Evolutionary conservation across 2,888 invertebrate genomes (phyloP), one percentile per base, ranked within the genome.

Genomic region (Monochamus alternatus): DNA sequence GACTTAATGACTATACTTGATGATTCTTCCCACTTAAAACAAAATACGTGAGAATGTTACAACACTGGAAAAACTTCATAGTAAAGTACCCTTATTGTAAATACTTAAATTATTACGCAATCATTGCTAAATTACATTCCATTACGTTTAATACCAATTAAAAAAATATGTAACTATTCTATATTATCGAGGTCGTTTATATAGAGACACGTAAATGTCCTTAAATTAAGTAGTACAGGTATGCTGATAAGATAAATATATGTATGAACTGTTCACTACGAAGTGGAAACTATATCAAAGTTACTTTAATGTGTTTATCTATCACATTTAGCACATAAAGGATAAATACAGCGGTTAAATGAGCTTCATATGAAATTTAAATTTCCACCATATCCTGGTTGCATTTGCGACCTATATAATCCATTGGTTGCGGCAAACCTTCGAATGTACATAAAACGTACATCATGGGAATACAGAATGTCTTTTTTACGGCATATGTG

Each of bases 401-500:
- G 9, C 47, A 47, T 47, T 47, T 47, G 47, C 9, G 47, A 47
- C 47, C 47, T 47, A 47, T 47, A 47, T 47, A 47, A 47, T 47
- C 47, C 47, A 47, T 47, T 47, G 47, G 47, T 47, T 47, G 47
- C 47, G 47, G 47, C 47, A 47, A 47, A 47, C 47, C 47, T 47
- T 47, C 47, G 47, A 47, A 47, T 12, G 47, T 12, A 47, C 47
- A 47, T 47, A 47, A 47, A 47, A 47, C 47, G 47, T 47, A 47
- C 47, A 47, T 47, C 47, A 47, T 47, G 47, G 47, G 47, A 47
- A 47, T 47, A 47, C 9, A 47, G 47, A 47, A 47, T 47, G 47
- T 47, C 47, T 47, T 47, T 44, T 47, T 47, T 47, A 47, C 12
- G 47, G 47, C 47, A 47, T 47, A 47, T 47, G 47, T 47, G 47